Percentiles rank a stretch among this genome's conserved stretches.
These are phyloP conservation scores for Paracentrotus lividus DNA, from an alignment of 53 echinoderm and acorn worm species.

Conservation along the genomic window DNA sequence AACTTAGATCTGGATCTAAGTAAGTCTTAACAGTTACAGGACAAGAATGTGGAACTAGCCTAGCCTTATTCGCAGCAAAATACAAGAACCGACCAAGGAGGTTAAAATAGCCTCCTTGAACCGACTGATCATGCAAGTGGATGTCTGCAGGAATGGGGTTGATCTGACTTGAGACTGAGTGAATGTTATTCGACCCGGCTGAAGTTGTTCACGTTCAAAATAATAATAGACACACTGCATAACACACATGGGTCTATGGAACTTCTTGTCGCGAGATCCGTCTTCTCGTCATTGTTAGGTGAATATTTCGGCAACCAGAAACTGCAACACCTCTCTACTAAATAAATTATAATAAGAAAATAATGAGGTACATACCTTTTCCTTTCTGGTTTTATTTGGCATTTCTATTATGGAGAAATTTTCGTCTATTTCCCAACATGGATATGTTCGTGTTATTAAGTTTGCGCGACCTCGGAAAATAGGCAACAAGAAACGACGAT, in stretches of 20 bases:
- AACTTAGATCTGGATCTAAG: too few relatives aligned
- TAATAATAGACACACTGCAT: not conserved
- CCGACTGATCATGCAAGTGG: too few relatives aligned
- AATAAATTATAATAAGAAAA: not conserved
- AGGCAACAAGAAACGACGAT: slow-evolving; percentile 57
- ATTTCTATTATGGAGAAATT: slow-evolving; percentile 58
- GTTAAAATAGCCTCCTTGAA: too few relatives aligned
- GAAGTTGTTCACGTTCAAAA: slow-evolving; percentile 28
- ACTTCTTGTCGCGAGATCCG: not conserved
- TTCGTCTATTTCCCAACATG: slow-evolving; percentile 59
- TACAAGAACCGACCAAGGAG: too few relatives aligned
- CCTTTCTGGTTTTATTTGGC: slow-evolving; percentile 72
- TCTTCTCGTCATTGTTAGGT: not conserved
- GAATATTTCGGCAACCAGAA: not conserved
- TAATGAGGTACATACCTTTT: slow-evolving; percentile 61
- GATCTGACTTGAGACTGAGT: too few relatives aligned
- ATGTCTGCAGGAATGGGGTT: too few relatives aligned
- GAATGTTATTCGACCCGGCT: too few relatives aligned
- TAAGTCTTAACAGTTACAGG: too few relatives aligned
- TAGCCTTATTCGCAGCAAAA: too few relatives aligned
- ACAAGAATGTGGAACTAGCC: too few relatives aligned
- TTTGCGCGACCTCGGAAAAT: slow-evolving; percentile 70
- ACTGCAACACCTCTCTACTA: not conserved
- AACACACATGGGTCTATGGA: slow-evolving; percentile 70
- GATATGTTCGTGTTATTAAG: slow-evolving; percentile 46